Percentiles rank a stretch among this genome's conserved stretches.
Conservation (phyloP, 1,140 invertebrate species). For the Proctacanthus coquilletti region DNA sequence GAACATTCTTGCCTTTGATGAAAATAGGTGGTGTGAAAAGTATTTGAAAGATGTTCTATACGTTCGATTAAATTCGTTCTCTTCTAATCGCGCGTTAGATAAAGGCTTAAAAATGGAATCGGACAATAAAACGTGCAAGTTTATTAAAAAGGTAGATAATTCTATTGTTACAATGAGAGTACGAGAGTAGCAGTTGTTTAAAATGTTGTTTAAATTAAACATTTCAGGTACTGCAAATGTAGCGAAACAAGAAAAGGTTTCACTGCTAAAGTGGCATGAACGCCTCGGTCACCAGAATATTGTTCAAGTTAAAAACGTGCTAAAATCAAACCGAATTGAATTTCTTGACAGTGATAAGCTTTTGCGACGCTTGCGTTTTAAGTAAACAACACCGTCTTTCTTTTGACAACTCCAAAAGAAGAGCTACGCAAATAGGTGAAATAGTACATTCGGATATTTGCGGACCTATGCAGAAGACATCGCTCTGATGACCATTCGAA, state of each 20-base stretch:
- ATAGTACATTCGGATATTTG: slow-evolving; percentile 30
- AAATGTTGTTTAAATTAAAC: slow-evolving; percentile 10
- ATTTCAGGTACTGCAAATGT: slow-evolving; percentile 6
- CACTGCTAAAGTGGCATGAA: slow-evolving; percentile 25
- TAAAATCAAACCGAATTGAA: slow-evolving; percentile 16
- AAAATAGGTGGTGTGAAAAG: too few species aligned
- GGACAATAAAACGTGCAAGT: slow-evolving; percentile 14
- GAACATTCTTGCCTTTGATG: too few species aligned
- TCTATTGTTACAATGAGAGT: slow-evolving; percentile 13
- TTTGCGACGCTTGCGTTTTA: slow-evolving; percentile 25
- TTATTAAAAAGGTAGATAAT: slow-evolving; percentile 11
- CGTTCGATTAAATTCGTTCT: slow-evolving; percentile 26
- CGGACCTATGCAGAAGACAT: slow-evolving; percentile 29
- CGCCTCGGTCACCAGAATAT: slow-evolving; percentile 29
- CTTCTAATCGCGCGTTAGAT: slow-evolving; percentile 15
- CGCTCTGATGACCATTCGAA: slow-evolving; percentile 28
- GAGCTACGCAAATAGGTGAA: slow-evolving; percentile 15
- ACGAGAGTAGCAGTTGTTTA: slow-evolving; percentile 11
- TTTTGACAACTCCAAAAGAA: slow-evolving; percentile 15
- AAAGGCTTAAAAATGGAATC: slow-evolving; percentile 16
- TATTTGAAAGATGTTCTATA: slow-evolving; percentile 22
- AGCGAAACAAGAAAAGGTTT: slow-evolving; percentile 4
- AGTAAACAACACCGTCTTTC: slow-evolving; percentile 24
- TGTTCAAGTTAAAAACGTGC: slow-evolving; percentile 18
- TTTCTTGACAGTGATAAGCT: slow-evolving; percentile 8